Conservation (phyloP, 1,140 invertebrate species). For the Lordiphosa mommai region DNA sequence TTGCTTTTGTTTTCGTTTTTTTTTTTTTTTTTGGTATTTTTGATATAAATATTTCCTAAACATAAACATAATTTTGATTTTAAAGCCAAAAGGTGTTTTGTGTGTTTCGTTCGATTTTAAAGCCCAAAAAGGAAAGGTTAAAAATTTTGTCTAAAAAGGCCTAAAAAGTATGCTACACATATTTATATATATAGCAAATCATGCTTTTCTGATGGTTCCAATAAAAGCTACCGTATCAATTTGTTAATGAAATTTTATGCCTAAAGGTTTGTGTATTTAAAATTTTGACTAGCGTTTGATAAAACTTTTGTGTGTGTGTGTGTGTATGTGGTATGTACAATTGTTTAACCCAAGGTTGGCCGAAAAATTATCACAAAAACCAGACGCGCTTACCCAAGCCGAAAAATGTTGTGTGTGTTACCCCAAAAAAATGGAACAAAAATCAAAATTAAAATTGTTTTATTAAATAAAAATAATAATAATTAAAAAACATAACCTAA, state of each 20-base stretch:
- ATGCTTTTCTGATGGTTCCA: conserved; percentile 67
- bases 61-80: conserved; percentile 69
- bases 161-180: conserved; percentile 63
- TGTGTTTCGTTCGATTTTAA: conserved; percentile 32
- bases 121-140: conserved; percentile 61
- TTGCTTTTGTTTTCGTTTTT: conserved; percentile 57
- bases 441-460: conserved; percentile 32
- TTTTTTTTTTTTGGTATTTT: conserved; percentile 43
- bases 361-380: conserved; percentile 10
- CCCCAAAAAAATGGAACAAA: conserved; percentile 1
- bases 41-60: conserved; percentile 58
- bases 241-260: conserved; percentile 50
- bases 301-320: conserved; percentile 20
- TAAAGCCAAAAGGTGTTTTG: conserved; percentile 72
- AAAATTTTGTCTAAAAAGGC: conserved; percentile 77
- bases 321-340: conserved; percentile 13
- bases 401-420: background rate
- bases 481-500: conserved; percentile 41
- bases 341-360: background rate
- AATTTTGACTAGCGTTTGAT: conserved; percentile 67
- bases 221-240: conserved; percentile 68
- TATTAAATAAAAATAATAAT: conserved; percentile 69
- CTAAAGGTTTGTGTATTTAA: conserved; percentile 58
- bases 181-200: conserved; percentile 74
- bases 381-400: no score